Conservation (phyloP, 35 echinoderm and acorn worm species). For the Strongylocentrotus purpuratus region DNA sequence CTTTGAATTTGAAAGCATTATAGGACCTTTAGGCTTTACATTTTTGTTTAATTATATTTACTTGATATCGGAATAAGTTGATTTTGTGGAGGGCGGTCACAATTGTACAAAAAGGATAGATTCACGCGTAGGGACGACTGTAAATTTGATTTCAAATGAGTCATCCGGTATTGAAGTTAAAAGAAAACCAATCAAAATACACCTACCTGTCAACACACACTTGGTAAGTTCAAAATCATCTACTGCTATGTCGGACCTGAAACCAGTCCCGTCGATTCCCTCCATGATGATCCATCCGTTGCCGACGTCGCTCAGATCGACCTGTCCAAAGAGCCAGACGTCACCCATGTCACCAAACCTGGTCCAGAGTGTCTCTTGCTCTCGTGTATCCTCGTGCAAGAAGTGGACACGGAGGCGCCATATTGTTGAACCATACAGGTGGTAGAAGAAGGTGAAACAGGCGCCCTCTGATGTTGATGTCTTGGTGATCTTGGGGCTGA, state of each 20-base stretch:
- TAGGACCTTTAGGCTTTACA: no score
- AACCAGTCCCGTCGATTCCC: not conserved
- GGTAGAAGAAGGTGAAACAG: slow-evolving; percentile 34
- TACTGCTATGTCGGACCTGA: not conserved
- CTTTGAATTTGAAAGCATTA: no score
- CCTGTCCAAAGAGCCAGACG: not conserved
- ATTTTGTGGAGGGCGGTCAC: no score
- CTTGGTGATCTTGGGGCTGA: slow-evolving; percentile 1
- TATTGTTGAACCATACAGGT: not conserved
- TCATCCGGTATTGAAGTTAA: no score
- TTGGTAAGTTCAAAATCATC: not conserved
- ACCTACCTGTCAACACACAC: not conserved
- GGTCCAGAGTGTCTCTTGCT: not conserved
- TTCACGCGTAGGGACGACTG: no score
- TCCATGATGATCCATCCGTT: slow-evolving; percentile 11
- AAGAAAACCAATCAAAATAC: not conserved
- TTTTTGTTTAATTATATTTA: no score
- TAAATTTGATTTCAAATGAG: no score
- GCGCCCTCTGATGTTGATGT: not conserved
- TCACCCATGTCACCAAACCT: not conserved
- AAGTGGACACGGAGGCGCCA: not conserved
- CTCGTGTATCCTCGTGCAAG: not conserved
- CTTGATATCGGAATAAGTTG: no score
- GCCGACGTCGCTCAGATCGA: not conserved
- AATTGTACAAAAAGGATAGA: no score